Evolutionary conservation across 2,113 vertebrate genomes (phyloP).

Genomic region (Holacanthus passer): DNA sequence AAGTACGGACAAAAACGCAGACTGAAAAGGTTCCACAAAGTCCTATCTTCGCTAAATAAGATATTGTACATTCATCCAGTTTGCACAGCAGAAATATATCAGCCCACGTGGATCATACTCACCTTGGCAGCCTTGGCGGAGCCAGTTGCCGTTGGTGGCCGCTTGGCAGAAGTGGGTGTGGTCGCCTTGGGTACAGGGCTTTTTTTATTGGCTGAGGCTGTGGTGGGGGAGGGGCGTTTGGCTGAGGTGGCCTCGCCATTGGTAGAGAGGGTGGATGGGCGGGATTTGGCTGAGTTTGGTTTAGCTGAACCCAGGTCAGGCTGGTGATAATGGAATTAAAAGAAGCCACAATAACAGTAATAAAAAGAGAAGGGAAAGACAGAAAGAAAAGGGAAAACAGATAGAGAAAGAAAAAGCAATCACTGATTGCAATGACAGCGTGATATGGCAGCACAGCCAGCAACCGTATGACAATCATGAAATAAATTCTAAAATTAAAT

Average conservation of each 20-base stretch:
- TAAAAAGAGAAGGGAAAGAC: constrained; percentile 53
- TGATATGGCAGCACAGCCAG: constrained; percentile 73
- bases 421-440: constrained; percentile 63
- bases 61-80: background rate
- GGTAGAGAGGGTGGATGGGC: constrained; percentile 82
- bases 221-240: constrained; percentile 85
- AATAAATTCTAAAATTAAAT: constrained; percentile 33
- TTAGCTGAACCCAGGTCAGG: constrained; percentile 84
- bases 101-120: constrained; percentile 67
- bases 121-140: constrained; percentile 87
- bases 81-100: background rate
- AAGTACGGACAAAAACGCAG: background rate
- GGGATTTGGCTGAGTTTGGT: constrained; percentile 86
- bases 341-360: constrained; percentile 40
- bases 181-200: constrained; percentile 84
- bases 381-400: constrained; percentile 39
- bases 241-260: constrained; percentile 79
- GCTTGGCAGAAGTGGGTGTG: constrained; percentile 80
- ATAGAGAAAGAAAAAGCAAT: constrained; percentile 58
- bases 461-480: constrained; percentile 71
- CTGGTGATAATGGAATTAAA: constrained; percentile 80
- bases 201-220: constrained; percentile 88
- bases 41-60: background rate
- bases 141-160: constrained; percentile 56
- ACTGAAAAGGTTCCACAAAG: no score